phyloP scores from a whole-genome alignment of 2,113 vertebrate species.

The Parotia lawesii region DNA sequence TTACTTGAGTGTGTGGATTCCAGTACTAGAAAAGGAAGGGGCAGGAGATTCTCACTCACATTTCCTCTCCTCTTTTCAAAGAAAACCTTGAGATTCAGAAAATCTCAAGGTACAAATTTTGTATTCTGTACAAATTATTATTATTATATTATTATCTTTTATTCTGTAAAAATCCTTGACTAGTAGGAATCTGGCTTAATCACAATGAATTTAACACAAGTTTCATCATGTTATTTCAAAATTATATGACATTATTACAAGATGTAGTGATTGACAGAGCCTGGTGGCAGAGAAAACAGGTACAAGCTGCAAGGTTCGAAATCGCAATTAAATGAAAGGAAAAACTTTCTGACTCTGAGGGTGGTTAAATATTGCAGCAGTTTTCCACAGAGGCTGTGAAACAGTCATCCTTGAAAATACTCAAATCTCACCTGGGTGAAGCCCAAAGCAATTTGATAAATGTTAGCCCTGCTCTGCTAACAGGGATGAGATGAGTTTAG shows the following conservation, averaged over 20 bases:
- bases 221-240: neutral
- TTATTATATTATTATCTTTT: no score
- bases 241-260: neutral
- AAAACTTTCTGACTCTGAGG: neutral
- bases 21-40: neutral
- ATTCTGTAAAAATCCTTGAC: neutral
- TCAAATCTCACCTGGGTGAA: neutral
- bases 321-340: neutral
- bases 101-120: neutral
- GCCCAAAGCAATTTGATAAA: neutral
- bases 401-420: neutral
- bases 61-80: neutral
- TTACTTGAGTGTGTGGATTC: rapidly evolving
- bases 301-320: neutral
- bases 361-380: neutral
- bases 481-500: neutral
- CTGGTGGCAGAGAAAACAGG: neutral
- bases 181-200: neutral
- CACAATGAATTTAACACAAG: neutral
- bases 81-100: neutral
- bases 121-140: no score
- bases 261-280: neutral
- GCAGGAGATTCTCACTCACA: neutral
- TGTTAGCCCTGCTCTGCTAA: neutral
- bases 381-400: neutral